phyloP scores from a whole-genome alignment of 2,888 invertebrate species.

The Micoletzkya japonica region DNA sequence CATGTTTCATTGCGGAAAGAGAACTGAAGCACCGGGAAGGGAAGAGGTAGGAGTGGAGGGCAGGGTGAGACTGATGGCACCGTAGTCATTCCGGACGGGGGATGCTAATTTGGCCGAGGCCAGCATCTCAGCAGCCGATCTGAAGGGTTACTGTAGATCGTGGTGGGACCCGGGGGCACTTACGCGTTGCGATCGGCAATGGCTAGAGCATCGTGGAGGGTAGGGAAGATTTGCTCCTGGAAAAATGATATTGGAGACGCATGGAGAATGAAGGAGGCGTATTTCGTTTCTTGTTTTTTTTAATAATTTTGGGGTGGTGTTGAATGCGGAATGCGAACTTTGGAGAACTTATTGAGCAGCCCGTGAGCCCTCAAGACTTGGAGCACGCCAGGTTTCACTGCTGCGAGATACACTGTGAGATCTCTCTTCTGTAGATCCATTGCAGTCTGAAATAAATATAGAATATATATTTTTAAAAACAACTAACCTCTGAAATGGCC shows the following conservation, averaged over 20 bases:
- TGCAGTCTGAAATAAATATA: conserved; percentile 4
- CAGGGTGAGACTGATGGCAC: conserved; percentile 3
- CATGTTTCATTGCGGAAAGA: conserved; percentile 7
- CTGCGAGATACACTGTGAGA: conserved; percentile 23
- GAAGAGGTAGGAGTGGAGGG: conserved; percentile 17
- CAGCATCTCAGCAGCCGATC: conserved; percentile 24
- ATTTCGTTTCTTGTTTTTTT: not conserved
- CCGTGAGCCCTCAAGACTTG: conserved; percentile 22
- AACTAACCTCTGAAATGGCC: conserved; percentile 19
- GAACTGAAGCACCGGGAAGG: conserved; percentile 4
- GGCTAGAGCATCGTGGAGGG: conserved; percentile 25
- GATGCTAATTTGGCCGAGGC: not conserved
- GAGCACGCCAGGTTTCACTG: conserved; percentile 17
- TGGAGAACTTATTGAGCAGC: conserved; percentile 18
- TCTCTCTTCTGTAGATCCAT: conserved; percentile 11
- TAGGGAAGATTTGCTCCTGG: conserved; percentile 28
- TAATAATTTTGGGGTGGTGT: too few species aligned
- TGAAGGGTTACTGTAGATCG: not conserved
- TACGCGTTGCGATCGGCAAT: conserved; percentile 21
- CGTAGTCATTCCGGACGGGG: conserved; percentile 13
- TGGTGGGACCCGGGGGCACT: not conserved
- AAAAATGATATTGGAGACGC: too few species aligned
- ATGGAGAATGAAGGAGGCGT: not conserved
- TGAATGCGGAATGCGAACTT: too few species aligned
- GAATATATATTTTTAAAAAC: not conserved